These are phyloP conservation scores for Drosophila pseudotakahashii DNA, from an alignment of 2,888 invertebrate genomes.

Conservation along the genomic window DNA sequence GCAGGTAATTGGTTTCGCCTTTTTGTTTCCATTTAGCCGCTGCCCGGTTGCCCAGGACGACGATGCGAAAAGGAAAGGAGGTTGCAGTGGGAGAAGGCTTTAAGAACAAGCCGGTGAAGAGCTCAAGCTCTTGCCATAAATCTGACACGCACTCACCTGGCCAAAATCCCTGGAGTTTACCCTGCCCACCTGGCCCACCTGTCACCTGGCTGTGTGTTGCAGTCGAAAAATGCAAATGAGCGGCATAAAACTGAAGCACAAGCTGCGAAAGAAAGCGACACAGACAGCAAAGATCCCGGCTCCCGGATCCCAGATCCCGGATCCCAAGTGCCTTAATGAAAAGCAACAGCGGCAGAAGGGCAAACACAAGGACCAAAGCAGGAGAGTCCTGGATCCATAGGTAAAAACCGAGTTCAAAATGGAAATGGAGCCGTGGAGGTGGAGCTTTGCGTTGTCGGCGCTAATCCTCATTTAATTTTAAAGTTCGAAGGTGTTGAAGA, in stretches of 20 bases:
- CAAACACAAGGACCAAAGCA: not conserved
- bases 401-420: not conserved
- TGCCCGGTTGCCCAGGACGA: conserved; percentile 32
- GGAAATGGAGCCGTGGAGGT: conserved; percentile 11
- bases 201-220: conserved; percentile 37
- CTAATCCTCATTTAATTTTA: conserved; percentile 84
- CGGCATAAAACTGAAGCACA: conserved; percentile 57
- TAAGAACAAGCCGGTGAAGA: conserved; percentile 12
- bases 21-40: conserved; percentile 47
- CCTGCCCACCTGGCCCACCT: not conserved
- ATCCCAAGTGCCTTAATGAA: conserved; percentile 73
- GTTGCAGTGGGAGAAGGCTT: conserved; percentile 2
- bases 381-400: conserved; percentile 31
- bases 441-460: conserved; percentile 72
- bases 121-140: conserved; percentile 20
- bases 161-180: not conserved
- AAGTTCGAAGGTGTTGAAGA: conserved; percentile 84
- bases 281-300: conserved; percentile 65
- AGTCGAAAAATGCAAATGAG: conserved; percentile 74
- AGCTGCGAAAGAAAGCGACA: conserved; percentile 25
- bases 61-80: not conserved
- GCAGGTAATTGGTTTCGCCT: conserved; percentile 74
- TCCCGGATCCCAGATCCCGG: conserved; percentile 48
- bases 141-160: conserved; percentile 38
- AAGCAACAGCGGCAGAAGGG: conserved; percentile 53